Conservation (phyloP, 2,797 vertebrate species). For the Phrynocephalus forsythii region DNA sequence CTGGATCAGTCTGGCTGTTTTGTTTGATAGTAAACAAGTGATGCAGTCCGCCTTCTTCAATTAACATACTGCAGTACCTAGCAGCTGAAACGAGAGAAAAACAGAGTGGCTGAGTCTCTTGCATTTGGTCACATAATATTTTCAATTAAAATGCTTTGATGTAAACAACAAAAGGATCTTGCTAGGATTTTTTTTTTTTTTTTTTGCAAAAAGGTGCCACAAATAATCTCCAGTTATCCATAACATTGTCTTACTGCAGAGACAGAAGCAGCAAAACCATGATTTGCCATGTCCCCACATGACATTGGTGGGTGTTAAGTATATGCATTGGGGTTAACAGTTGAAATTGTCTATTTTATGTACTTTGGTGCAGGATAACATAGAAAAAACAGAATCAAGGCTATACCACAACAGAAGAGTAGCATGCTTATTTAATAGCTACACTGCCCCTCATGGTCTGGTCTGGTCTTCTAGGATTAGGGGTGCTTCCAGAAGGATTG, state of each 20-base stretch:
- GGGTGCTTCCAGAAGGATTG: neutral
- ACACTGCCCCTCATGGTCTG: neutral
- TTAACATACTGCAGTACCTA: slow-evolving; percentile 97
- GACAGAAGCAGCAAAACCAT: neutral
- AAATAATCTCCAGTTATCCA: neutral
- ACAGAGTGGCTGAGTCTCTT: neutral
- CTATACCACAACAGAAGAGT: neutral
- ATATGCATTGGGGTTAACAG: neutral
- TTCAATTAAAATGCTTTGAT: neutral
- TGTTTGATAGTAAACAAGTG: slow-evolving; percentile 90
- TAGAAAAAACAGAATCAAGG: neutral
- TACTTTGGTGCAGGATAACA: neutral
- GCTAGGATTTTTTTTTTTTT: neutral
- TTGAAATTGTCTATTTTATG: neutral
- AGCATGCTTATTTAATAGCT: neutral
- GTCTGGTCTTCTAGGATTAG: neutral
- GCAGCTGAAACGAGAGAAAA: slow-evolving; percentile 78
- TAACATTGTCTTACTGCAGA: neutral
- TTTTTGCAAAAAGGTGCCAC: neutral
- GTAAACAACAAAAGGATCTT: neutral
- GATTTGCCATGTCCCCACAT: neutral
- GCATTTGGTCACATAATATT: neutral
- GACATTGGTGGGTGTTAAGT: neutral
- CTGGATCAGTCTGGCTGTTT: slow-evolving; percentile 89
- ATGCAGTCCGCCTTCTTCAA: slow-evolving; percentile 95